Base-by-base conservation (phyloP, 2,797 vertebrate genomes). In the Tenualosa thibaudeaui region DNA sequence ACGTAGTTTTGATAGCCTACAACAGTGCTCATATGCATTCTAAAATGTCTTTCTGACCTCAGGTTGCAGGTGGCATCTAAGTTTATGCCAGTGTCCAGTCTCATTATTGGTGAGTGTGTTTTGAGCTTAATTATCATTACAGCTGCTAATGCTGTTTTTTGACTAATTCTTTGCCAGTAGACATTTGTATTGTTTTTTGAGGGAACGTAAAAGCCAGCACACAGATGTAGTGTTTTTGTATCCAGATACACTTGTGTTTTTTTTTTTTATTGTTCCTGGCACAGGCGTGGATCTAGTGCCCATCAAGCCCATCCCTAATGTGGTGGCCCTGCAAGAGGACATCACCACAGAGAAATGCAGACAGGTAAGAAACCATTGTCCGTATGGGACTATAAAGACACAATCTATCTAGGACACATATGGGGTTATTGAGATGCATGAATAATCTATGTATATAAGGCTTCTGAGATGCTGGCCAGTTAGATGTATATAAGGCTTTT, bases 41-140 rank as follows among this genome's bases (percentile, higher is more conserved):
- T 54, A 3, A 54, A 15, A 15, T 40, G 9, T 26, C 3, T 81
- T 31, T 87, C 0, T 87, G 22, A 0, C 89, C 83, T 0, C 82
- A 99, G 98, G 98, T 89, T 99, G 83, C 98, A 99, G 75, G 98
- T 99, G 87, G 98, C 98, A 0, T 96, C 98, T 49, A 99, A 98
- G 81, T 99, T 99, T 90, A 99, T 99, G 98, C 98, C 98, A 0
- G 95, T 99, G 65, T 99, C 98, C 86, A 99, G 98, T 91, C 96
- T 99, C 54, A 96, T 99, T 51, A 96, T 99, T 50, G 98, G 98
- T 99, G 90, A 97, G 97, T 93, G 5, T 17, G 43, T n/a, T 12
- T 40, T 62, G 50, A 65, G 31, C 31, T 31, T 31, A 31, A 9
- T 22, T 53, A 46, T 49, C 51, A 3, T 24, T 24, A 31, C 31